phyloP scores from a whole-genome alignment of 2,797 vertebrate species.

The Ctenopoma kingsleyae region DNA sequence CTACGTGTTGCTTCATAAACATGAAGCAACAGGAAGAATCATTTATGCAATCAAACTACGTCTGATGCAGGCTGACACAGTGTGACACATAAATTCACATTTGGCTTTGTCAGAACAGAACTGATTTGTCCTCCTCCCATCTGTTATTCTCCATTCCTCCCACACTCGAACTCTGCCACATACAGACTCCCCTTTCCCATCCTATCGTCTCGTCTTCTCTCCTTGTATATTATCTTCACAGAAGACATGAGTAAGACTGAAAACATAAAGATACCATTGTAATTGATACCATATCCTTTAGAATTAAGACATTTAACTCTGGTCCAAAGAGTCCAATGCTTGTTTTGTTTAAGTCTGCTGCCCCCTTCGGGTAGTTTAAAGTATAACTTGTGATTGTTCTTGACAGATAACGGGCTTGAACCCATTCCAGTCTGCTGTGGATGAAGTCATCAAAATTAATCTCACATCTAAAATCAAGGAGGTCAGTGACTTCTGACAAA shows the following conservation, averaged over 20 bases:
- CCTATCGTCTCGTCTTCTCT: background rate
- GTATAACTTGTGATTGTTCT: constrained; percentile 23
- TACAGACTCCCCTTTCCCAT: background rate
- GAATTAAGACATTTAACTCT: background rate
- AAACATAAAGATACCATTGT: background rate
- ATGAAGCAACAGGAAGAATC: constrained; percentile 26
- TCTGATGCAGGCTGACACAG: constrained; percentile 33
- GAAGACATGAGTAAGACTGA: background rate
- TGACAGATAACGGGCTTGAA: constrained; percentile 54
- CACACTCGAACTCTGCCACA: constrained; percentile 35
- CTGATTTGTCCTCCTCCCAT: constrained; percentile 47
- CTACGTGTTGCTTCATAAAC: background rate
- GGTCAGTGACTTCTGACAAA: constrained; percentile 59
- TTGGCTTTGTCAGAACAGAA: constrained; percentile 41
- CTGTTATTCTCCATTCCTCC: constrained; percentile 45
- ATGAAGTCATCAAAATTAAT: constrained; percentile 58
- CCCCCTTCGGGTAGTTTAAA: constrained; percentile 51
- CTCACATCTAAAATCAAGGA: constrained; percentile 61
- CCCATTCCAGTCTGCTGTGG: constrained; percentile 60
- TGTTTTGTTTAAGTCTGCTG: constrained; percentile 45
- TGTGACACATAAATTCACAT: constrained; percentile 38
- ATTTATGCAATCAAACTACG: constrained; percentile 16
- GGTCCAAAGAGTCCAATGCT: too few species aligned
- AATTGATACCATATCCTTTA: background rate
- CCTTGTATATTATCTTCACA: background rate